phyloP scores from a whole-genome alignment of 2,113 vertebrate species.

The Gymnogyps californianus region DNA sequence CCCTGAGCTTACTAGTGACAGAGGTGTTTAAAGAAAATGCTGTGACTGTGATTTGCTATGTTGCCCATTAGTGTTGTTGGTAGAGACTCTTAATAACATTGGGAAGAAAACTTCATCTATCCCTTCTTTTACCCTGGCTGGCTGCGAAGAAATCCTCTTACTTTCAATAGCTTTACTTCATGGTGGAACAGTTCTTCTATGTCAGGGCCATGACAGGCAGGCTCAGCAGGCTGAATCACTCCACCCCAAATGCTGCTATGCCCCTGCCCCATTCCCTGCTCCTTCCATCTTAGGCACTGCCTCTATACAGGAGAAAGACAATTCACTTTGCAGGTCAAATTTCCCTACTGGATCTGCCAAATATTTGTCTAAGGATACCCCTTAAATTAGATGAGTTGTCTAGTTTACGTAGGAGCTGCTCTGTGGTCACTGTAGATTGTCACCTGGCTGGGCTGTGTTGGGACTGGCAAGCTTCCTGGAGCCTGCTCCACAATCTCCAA shows the following conservation, averaged over 20 bases:
- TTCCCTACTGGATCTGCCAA: background rate
- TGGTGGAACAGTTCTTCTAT: background rate
- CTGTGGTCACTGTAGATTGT: background rate
- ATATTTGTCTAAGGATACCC: background rate
- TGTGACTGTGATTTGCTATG: background rate
- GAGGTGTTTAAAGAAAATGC: background rate
- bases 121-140: background rate
- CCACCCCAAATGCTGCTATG: background rate
- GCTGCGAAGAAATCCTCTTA: background rate
- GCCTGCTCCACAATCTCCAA: background rate
- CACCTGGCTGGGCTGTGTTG: background rate
- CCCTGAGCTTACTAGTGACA: background rate
- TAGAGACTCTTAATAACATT: background rate
- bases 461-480: background rate
- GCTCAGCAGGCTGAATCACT: background rate
- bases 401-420: background rate
- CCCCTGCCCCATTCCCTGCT: background rate
- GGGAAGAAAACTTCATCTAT: background rate
- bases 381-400: background rate
- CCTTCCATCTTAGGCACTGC: background rate
- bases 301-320: background rate
- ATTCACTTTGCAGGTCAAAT: background rate
- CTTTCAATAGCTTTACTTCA: background rate
- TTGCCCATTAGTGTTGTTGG: background rate
- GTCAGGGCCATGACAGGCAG: background rate